A percentile compares a stretch with the other conserved stretches of the same genome.
Conservation (phyloP, 1,140 invertebrate species). For the Micrasema minimum region DNA sequence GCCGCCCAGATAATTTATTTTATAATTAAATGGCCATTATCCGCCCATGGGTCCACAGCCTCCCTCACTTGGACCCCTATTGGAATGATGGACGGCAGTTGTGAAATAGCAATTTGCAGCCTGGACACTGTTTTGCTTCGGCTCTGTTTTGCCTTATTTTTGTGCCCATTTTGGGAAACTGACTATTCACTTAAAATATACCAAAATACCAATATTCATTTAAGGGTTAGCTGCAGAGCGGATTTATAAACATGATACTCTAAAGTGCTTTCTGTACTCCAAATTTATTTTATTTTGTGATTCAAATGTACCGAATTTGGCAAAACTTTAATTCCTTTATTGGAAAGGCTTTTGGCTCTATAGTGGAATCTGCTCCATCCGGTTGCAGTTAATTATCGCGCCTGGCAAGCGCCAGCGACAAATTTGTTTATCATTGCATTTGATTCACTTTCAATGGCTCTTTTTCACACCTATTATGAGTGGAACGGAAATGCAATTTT, state of each 20-base stretch:
- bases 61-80: constrained; percentile 4
- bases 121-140: constrained; percentile 24
- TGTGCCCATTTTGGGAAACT: constrained; percentile 1
- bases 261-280: no score
- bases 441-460: constrained; percentile 30
- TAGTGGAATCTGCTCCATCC: constrained; percentile 4
- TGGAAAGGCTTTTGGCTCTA: no score
- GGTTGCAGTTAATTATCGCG: constrained; percentile 20
- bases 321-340: no score
- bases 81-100: constrained; percentile 38
- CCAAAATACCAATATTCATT: no score
- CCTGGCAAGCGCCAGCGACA: constrained; percentile 7
- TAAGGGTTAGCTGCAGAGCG: no score
- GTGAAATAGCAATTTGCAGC: constrained; percentile 46
- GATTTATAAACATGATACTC: no score
- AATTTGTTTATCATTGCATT: constrained; percentile 35
- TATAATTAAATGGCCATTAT: constrained; percentile 47
- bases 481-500: neutral
- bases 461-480: constrained; percentile 13
- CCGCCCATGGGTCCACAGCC: constrained; percentile 16
- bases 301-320: no score
- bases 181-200: neutral
- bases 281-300: no score
- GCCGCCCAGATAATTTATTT: constrained; percentile 45
- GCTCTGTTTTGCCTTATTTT: constrained; percentile 12